Evolutionary conservation across 1,140 invertebrate species (phyloP).

Genomic region (Drosophila littoralis): DNA sequence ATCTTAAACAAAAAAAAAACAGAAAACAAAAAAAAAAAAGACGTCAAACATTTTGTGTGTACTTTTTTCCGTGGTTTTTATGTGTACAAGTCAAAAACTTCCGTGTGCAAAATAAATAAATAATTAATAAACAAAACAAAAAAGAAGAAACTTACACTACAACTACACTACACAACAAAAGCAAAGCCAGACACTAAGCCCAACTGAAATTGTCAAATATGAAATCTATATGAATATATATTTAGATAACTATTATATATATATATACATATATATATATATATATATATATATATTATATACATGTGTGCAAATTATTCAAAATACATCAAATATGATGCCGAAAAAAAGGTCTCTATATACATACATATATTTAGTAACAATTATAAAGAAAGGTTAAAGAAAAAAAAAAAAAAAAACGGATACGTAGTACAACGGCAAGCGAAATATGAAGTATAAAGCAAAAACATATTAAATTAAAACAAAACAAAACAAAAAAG

Average conservation of each 20-base stretch:
- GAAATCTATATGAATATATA: conserved; percentile 78
- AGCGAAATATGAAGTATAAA: conserved; percentile 80
- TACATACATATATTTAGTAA: conserved; percentile 70
- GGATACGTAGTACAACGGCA: conserved; percentile 80
- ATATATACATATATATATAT: conserved; percentile 48
- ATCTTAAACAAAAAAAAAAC: conserved; percentile 14
- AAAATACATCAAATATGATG: conserved; percentile 67
- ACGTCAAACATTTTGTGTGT: conserved; percentile 59
- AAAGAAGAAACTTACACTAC: conserved; percentile 27
- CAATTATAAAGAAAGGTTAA: conserved; percentile 66
- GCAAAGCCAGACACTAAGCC: conserved; percentile 79
- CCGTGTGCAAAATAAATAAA: conserved; percentile 63
- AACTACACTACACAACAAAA: conserved; percentile 65
- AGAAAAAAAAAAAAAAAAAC: conserved; percentile 36
- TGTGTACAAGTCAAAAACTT: conserved; percentile 72
- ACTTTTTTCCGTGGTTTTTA: conserved; percentile 71
- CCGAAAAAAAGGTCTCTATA: conserved; percentile 61
- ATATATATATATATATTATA: conserved; percentile 65
- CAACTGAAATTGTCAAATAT: conserved; percentile 83
- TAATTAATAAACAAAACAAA: conserved; percentile 10
- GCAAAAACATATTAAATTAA: conserved; percentile 63
- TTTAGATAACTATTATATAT: conserved; percentile 80
- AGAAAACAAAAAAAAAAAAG: conserved; percentile 28
- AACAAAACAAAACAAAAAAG: conserved; percentile 11
- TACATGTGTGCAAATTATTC: conserved; percentile 81